Conservation (phyloP, 2,113 vertebrate species). For the Ascaphus truei region DNA sequence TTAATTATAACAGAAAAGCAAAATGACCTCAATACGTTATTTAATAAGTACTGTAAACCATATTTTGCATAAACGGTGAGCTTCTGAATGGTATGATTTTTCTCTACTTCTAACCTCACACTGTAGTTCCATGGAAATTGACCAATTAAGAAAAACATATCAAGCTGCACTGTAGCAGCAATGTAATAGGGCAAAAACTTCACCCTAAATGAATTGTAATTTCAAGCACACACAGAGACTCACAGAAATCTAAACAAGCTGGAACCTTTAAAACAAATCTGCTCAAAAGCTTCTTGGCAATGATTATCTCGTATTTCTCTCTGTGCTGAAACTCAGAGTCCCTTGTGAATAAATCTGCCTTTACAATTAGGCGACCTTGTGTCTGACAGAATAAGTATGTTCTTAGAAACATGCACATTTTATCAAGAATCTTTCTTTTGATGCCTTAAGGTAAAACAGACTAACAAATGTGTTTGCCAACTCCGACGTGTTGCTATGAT, state of each 20-base stretch:
- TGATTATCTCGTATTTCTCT: not conserved
- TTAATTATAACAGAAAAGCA: no score
- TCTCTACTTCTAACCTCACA: no score
- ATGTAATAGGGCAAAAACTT: no score
- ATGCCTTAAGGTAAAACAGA: not conserved
- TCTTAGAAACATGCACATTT: not conserved
- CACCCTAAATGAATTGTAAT: no score
- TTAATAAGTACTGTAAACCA: no score
- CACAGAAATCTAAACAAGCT: not conserved
- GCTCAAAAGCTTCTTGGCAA: not conserved
- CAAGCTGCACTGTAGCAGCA: no score
- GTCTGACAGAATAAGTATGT: not conserved
- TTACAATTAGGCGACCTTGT: not conserved
- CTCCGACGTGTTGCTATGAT: not conserved
- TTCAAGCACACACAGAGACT: not conserved
- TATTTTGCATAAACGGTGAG: no score
- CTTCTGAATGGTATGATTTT: no score
- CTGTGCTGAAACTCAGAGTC: not conserved
- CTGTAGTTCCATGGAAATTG: no score
- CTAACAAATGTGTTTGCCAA: conserved; percentile 9
- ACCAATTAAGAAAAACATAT: no score
- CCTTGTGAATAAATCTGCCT: not conserved
- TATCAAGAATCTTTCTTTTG: not conserved
- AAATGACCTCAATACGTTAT: no score
- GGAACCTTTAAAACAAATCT: not conserved